phyloP scores from a whole-genome alignment of 2,113 vertebrate genomes.

The Amphilophus citrinellus region DNA sequence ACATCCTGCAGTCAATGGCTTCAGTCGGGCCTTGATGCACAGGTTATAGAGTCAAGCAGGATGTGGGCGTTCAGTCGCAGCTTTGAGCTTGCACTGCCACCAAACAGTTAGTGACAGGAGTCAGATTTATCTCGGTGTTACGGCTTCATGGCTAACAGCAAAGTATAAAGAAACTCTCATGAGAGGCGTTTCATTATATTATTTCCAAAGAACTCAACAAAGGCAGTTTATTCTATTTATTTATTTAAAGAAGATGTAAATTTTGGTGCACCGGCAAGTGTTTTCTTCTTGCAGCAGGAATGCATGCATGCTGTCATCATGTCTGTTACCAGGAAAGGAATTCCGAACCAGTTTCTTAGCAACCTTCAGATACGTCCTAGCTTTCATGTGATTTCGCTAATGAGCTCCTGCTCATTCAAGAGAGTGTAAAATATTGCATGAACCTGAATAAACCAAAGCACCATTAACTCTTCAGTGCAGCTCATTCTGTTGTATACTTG shows the following conservation, averaged over 20 bases:
- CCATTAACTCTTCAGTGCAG: constrained; percentile 3
- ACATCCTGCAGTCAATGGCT: constrained; percentile 65
- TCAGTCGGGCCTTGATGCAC: constrained; percentile 43
- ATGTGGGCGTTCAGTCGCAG: neutral
- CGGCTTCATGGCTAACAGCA: neutral
- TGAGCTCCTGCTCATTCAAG: constrained; percentile 73
- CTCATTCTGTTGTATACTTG: neutral
- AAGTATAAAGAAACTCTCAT: constrained; percentile 10
- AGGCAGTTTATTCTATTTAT: neutral
- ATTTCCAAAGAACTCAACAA: constrained; percentile 12
- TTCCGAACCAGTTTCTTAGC: constrained; percentile 79
- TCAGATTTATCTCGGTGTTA: neutral
- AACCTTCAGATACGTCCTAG: constrained; percentile 72
- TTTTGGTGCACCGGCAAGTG: constrained; percentile 33
- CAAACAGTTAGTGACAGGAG: neutral
- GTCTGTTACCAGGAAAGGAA: constrained; percentile 75
- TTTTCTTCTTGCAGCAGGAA: constrained; percentile 50
- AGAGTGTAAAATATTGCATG: constrained; percentile 70
- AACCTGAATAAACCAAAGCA: constrained; percentile 60
- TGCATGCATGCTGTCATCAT: constrained; percentile 49
- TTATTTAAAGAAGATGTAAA: constrained; percentile 43
- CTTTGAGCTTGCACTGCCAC: neutral
- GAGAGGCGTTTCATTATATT: neutral
- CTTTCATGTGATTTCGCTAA: constrained; percentile 77
- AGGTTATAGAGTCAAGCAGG: constrained; percentile 32